Evolutionary conservation across 2,888 invertebrate genomes (phyloP).

Genomic region (Enoplolaimus lenunculus): DNA sequence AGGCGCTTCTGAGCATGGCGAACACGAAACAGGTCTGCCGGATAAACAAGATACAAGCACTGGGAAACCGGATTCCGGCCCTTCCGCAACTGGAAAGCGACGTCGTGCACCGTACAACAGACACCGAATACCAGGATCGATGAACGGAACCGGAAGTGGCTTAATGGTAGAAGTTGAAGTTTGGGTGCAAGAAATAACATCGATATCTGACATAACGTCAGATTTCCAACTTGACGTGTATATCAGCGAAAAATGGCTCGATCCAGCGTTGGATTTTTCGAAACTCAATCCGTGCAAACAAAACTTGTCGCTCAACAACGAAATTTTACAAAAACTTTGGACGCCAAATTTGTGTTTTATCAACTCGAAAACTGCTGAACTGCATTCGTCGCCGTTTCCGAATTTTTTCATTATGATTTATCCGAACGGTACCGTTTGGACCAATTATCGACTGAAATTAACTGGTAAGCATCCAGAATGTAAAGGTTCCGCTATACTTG

Average conservation of each 20-base stretch:
- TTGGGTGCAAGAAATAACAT: conserved; percentile 26
- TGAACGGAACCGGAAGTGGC: not conserved
- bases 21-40: not conserved
- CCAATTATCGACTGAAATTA: conserved; percentile 23
- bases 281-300: conserved; percentile 33
- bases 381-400: conserved; percentile 37
- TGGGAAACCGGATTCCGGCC: not conserved
- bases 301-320: conserved; percentile 25
- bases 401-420: conserved; percentile 39
- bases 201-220: conserved; percentile 24
- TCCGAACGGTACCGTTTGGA: conserved; percentile 32
- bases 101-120: conserved; percentile 34
- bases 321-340: conserved; percentile 24
- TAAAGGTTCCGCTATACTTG: too few species aligned
- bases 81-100: not conserved
- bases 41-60: not conserved
- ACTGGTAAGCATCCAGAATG: conserved; percentile 18
- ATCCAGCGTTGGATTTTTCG: conserved; percentile 34
- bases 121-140: conserved; percentile 34
- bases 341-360: conserved; percentile 31
- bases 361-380: conserved; percentile 39
- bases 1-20: too few species aligned
- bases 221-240: conserved; percentile 37
- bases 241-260: conserved; percentile 39
- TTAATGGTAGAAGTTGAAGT: conserved; percentile 23